Base-by-base conservation (phyloP, 2,888 invertebrate species). In the Hyposoter dolosus region DNA sequence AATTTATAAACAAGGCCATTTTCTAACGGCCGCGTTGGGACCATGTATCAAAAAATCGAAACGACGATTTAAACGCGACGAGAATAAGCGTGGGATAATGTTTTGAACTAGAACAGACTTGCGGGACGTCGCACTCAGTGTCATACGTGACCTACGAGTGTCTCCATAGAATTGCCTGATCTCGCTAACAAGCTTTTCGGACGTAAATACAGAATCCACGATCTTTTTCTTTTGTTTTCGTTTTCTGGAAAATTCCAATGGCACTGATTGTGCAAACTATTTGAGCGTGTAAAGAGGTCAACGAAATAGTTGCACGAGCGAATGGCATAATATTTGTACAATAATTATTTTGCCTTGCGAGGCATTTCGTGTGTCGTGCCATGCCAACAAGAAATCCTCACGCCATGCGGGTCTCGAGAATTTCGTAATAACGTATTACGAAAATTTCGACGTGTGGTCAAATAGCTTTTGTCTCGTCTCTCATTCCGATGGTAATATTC, bases 71-170 rank as follows among this genome's bases (percentile, higher is more conserved):
- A 0, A 56, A 28, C 23, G 56, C 23, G 56, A 60, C 28, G 4
- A 60, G 15, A 15, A 28, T 60, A 60, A 28, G 60, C 28, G 60
- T 60, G 60, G 60, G 60, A 15, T 56, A 56, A 28, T 28, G 60
- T 60, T 60, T 60, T 60, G 60, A 60, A 60, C 60, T 60, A 19
- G 56, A 56, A 23, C 23, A 56, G 23, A 12, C 23, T 56, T 56
- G 56, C 56, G 56, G 56, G 56, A 56, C 23, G 12, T 56, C 12
- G 56, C 53, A 56, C n/a, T n/a, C 56, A 23, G 60, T 28, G 28
- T 15, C 60, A 60, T 60, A 28, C 60, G 60, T 60, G 60, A 60
- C 28, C 28, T 15, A 15, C 60, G 28, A 60, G 28, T 4, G 2
- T 15, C 15, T 60, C 28, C 10, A 7, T 28, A 60, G 28, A 56